Conservation (phyloP, 1,140 invertebrate species). For the Lasioglossum albipes region DNA sequence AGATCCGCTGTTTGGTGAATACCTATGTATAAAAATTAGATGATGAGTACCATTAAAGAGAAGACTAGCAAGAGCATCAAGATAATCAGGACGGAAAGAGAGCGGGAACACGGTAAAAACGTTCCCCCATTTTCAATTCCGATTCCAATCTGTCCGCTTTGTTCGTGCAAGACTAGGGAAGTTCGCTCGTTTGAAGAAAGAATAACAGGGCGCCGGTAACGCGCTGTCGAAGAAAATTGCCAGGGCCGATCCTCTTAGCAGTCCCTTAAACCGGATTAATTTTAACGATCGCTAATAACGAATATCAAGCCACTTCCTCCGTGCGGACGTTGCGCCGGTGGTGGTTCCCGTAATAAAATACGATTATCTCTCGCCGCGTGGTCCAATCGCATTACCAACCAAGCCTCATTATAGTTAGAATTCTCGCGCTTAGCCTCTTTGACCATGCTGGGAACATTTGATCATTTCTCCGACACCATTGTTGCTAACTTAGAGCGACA, state of each 20-base stretch:
- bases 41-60: too few relatives aligned
- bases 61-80: too few relatives aligned
- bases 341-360: conserved; percentile 24
- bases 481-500: too few relatives aligned
- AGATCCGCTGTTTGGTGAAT: too few relatives aligned
- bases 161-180: background rate
- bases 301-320: conserved; percentile 30
- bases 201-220: background rate
- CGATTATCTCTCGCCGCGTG: conserved; percentile 36
- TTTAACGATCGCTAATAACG: conserved; percentile 34
- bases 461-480: too few relatives aligned
- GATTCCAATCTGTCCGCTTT: background rate
- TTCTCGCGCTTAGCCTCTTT: background rate
- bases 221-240: conserved; percentile 12
- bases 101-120: too few relatives aligned
- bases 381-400: conserved; percentile 37
- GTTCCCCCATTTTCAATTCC: background rate
- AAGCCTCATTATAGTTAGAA: conserved; percentile 28
- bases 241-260: conserved; percentile 15
- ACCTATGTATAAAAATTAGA: too few relatives aligned
- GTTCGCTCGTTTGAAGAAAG: background rate
- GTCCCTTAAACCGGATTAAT: conserved; percentile 31
- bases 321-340: background rate
- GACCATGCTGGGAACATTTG: too few relatives aligned
- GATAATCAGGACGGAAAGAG: too few relatives aligned